Evolutionary conservation across 2,888 invertebrate species (phyloP).

Genomic region (Bombylius discolor): DNA sequence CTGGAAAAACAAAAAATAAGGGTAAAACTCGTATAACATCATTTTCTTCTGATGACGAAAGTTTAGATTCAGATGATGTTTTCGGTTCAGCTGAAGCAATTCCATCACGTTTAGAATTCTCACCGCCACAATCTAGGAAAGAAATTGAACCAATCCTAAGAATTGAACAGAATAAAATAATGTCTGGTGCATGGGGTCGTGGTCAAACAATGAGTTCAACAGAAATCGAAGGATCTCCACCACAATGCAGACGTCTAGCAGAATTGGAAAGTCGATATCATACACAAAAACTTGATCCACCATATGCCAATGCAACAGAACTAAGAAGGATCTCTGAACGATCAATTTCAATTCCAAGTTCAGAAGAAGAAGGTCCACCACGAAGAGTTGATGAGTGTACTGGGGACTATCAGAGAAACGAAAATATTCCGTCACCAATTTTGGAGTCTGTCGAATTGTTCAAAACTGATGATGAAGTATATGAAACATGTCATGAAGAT

Average conservation of each 20-base stretch:
- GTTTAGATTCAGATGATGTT: constrained; percentile 62
- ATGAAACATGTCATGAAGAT: constrained; percentile 29
- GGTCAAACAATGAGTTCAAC: constrained; percentile 66
- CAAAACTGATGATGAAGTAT: constrained; percentile 44
- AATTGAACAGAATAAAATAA: constrained; percentile 56
- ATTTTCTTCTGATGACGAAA: constrained; percentile 64
- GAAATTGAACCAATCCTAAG: constrained; percentile 62
- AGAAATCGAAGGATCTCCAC: constrained; percentile 64
- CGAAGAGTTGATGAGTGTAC: constrained; percentile 44
- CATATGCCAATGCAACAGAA: constrained; percentile 51
- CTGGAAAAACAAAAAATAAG: constrained; percentile 48
- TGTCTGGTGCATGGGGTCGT: constrained; percentile 52
- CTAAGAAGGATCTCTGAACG: constrained; percentile 57
- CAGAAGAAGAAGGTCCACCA: constrained; percentile 55
- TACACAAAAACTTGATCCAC: constrained; percentile 46
- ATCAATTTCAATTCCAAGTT: constrained; percentile 62
- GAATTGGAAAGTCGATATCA: constrained; percentile 54
- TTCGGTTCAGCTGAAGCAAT: constrained; percentile 64
- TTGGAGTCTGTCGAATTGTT: constrained; percentile 47
- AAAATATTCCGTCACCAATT: constrained; percentile 51
- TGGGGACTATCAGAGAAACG: constrained; percentile 46
- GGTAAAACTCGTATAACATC: constrained; percentile 60
- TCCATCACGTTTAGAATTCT: constrained; percentile 56
- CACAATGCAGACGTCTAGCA: constrained; percentile 52
- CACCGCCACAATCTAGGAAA: constrained; percentile 61